Evolutionary conservation across 2,888 invertebrate genomes (phyloP), one percentile per base, ranked within the genome.

Genomic region (Yponomeuta malinellus): DNA sequence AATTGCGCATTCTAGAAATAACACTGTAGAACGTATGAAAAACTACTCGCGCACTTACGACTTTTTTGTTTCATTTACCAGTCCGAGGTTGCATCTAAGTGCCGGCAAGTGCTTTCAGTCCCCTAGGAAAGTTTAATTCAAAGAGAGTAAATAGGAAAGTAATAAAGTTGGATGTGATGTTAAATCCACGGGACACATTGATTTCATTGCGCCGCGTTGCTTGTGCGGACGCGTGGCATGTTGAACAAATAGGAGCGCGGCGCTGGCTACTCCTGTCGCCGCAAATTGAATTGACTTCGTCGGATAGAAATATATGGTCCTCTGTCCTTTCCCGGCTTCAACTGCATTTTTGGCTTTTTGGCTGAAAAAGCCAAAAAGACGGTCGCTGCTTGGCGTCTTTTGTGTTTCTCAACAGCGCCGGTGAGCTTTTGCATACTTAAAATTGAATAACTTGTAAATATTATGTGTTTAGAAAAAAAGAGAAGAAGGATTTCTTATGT

Each of bases 251-350:
- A 85, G 83, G 85, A 83, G 78, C 78, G 75, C 74, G 80, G 83
- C 80, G 77, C 81, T 79, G 81, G 79, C 80, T 81, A 80, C 83
- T 75, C 79, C 82, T 80, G 83, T 83, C 83, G 79, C 82, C 82
- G 75, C 82, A 86, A 86, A 88, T 88, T 87, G 86, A 83, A 87
- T 87, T 86, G 88, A 85, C 85, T 85, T 76, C 72, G 70, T 72
- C 67, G 78, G 78, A 81, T 81, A 81, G 80, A 82, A 83, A 82
- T 81, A 81, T 81, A 81, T 76, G 52, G 52, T 59, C 52, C 52
- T 15, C 52, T 59, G 78, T 73, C 74, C 73, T 73, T 72, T 78
- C 78, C 78, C 77, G n/a, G 48, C 48, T 52, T 72, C 76, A 73
- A 77, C 77, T 80, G 79, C 81, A 81, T 82, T 81, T 78, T 72